Evolutionary conservation across 2,888 invertebrate species (phyloP).

Genomic region (Cantharis flavilabris): DNA sequence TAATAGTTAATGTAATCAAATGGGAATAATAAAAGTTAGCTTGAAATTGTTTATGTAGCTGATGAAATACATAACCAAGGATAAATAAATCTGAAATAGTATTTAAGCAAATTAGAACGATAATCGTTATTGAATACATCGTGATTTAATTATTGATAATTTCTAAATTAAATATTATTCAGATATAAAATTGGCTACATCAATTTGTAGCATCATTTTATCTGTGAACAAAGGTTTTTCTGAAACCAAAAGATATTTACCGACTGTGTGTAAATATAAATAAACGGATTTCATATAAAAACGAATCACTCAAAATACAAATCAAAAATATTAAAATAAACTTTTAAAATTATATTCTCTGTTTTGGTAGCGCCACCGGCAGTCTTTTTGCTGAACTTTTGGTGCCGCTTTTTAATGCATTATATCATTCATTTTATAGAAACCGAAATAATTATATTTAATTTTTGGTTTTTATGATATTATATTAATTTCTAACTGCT

Average conservation of each 20-base stretch:
- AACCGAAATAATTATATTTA: too few species aligned
- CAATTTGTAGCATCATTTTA: too few species aligned
- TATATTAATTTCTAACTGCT: too few species aligned
- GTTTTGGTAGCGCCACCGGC: not conserved
- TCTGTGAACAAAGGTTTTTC: too few species aligned
- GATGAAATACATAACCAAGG: not conserved
- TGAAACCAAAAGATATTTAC: too few species aligned
- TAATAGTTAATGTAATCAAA: not conserved
- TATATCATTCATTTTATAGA: too few species aligned
- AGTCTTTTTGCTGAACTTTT: too few species aligned
- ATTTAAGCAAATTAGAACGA: not conserved
- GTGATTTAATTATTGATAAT: not conserved
- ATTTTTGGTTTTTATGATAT: too few species aligned
- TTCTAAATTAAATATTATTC: not conserved
- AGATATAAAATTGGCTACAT: not conserved
- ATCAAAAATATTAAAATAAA: not conserved
- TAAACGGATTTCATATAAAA: too few species aligned
- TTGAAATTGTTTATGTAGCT: not conserved
- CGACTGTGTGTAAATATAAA: too few species aligned
- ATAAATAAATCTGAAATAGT: not conserved
- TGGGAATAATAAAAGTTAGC: not conserved
- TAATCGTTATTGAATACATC: not conserved
- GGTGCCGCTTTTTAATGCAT: too few species aligned
- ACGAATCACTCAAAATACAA: not conserved
- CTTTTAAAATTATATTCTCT: not conserved